phyloP scores from a whole-genome alignment of 2,888 invertebrate genomes.

The Pachliopta kotzebuea region DNA sequence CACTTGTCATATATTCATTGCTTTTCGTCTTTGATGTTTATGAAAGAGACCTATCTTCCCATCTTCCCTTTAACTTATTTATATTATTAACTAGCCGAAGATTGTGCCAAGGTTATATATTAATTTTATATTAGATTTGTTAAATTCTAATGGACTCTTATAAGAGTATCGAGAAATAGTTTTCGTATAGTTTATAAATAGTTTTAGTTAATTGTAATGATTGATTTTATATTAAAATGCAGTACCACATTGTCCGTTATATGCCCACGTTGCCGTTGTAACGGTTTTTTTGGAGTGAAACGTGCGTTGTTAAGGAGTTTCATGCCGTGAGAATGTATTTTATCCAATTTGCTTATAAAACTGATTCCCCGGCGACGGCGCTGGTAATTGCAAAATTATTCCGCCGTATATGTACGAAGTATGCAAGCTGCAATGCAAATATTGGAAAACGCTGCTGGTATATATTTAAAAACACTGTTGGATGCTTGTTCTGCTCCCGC shows the following conservation, averaged over 20 bases:
- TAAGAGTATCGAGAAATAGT: too few relatives aligned
- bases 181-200: too few relatives aligned
- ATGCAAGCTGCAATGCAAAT: constrained; percentile 10
- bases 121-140: too few relatives aligned
- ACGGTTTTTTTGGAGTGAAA: constrained; percentile 1
- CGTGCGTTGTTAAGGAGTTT: background rate
- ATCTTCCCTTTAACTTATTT: too few relatives aligned
- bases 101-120: too few relatives aligned
- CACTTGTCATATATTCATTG: too few relatives aligned
- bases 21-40: too few relatives aligned
- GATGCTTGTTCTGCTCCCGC: constrained; percentile 14
- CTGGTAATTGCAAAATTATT: constrained; percentile 10
- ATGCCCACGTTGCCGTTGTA: background rate
- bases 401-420: constrained; percentile 4
- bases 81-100: too few relatives aligned
- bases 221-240: too few relatives aligned
- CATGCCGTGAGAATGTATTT: constrained; percentile 5
- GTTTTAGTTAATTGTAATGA: too few relatives aligned
- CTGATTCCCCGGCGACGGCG: background rate
- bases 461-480: constrained; percentile 18
- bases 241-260: background rate
- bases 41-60: too few relatives aligned
- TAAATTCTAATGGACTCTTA: too few relatives aligned
- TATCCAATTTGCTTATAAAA: constrained; percentile 7
- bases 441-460: constrained; percentile 8